Evolutionary conservation across 35 echinoderm and acorn worm genomes (phyloP).

Genomic region (Acanthaster planci): DNA sequence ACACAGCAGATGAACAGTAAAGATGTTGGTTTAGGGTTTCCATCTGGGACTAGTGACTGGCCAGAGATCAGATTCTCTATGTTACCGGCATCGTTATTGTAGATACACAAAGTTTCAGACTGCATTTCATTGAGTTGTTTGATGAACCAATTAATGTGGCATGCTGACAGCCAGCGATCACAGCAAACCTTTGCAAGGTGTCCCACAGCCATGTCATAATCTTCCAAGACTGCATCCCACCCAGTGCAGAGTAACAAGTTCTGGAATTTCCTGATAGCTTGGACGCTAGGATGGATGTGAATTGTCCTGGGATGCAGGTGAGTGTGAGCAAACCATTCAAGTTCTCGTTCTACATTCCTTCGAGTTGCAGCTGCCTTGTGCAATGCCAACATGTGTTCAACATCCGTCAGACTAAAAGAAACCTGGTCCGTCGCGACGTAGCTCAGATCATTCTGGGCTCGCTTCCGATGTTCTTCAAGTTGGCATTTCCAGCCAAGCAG

Average conservation of each 20-base stretch:
- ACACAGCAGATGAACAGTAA: conserved; percentile 4
- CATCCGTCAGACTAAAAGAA: not conserved
- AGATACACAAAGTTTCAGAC: not conserved
- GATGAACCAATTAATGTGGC: not conserved
- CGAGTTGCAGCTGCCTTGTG: conserved; percentile 7
- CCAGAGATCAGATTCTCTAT: not conserved
- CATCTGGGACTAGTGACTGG: not conserved
- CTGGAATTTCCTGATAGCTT: conserved; percentile 2
- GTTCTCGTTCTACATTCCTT: not conserved
- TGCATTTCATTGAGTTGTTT: not conserved
- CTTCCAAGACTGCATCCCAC: conserved; percentile 5
- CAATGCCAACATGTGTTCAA: not conserved
- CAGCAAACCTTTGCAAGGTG: not conserved
- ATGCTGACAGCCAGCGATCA: not conserved
- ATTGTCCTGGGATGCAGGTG: not conserved
- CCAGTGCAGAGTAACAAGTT: not conserved
- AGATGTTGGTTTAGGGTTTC: not conserved
- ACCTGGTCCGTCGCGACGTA: not conserved
- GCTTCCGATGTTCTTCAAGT: not conserved
- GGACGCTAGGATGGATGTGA: not conserved
- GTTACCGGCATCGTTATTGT: not conserved
- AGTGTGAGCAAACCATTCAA: conserved; percentile 5
- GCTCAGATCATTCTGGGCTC: conserved; percentile 2
- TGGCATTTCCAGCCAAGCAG: not conserved
- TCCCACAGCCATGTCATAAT: not conserved